Conservation (phyloP, 2,797 vertebrate species). For the Diglossa cyanea region DNA sequence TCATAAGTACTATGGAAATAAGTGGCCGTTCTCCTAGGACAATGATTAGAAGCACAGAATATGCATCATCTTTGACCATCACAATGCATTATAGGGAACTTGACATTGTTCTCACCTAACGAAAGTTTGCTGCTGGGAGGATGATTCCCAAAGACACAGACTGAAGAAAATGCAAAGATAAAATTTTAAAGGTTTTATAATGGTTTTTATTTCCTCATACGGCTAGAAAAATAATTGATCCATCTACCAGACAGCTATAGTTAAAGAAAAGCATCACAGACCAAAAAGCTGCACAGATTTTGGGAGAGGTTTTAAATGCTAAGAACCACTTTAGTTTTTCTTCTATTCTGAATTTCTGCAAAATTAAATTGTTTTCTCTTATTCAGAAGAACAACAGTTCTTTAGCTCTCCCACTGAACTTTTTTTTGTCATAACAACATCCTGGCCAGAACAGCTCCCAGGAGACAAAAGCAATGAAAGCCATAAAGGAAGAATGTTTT, state of each 20-base stretch:
- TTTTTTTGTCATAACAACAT: neutral
- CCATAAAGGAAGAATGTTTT: slow-evolving; percentile 10
- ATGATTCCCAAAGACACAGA: neutral
- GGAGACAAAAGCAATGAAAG: neutral
- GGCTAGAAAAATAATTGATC: neutral
- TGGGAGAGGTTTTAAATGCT: neutral
- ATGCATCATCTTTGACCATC: neutral
- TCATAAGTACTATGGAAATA: neutral
- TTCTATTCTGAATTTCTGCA: neutral
- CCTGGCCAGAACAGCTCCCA: neutral
- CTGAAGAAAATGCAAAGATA: neutral
- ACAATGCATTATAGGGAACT: neutral
- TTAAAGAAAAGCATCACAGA: neutral
- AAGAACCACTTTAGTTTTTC: neutral
- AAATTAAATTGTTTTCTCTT: neutral
- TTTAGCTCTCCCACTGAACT: neutral
- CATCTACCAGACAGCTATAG: neutral
- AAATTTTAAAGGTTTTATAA: neutral
- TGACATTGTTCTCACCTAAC: neutral
- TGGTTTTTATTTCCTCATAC: neutral
- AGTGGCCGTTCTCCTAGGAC: fast-evolving
- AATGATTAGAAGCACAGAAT: neutral
- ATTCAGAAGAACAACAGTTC: neutral
- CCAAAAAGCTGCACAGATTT: neutral
- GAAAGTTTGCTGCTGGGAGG: neutral